These are phyloP conservation scores for Pica pica DNA, from an alignment of 2,113 vertebrate species.

Conservation along the genomic window DNA sequence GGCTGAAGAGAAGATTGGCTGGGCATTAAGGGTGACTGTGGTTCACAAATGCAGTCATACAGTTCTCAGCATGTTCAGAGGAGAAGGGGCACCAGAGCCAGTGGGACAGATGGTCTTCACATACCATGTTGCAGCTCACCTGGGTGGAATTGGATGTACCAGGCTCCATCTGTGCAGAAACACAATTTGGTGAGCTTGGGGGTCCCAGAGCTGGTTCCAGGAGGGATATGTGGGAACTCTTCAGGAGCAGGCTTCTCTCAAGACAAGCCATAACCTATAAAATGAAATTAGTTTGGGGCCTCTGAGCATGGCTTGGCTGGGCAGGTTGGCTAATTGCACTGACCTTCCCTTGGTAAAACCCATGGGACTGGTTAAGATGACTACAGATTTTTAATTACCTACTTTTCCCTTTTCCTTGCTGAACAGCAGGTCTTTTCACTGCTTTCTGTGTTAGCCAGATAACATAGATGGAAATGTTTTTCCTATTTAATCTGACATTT, in stretches of 20 bases:
- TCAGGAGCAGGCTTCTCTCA: not conserved
- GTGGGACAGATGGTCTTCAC: not conserved
- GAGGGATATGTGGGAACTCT: not conserved
- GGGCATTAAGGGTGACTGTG: not conserved
- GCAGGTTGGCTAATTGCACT: not conserved
- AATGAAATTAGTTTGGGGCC: not conserved
- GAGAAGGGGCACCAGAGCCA: not conserved
- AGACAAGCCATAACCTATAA: not conserved
- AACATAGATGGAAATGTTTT: not conserved
- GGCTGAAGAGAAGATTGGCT: not conserved
- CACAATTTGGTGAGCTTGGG: not conserved
- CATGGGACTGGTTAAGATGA: not conserved
- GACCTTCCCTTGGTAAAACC: not conserved
- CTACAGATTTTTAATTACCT: not conserved
- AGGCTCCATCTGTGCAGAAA: not conserved
- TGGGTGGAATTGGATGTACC: not conserved
- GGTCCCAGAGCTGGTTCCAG: not conserved
- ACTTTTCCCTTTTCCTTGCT: not conserved
- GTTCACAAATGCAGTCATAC: accelerated
- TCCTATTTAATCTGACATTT: not conserved
- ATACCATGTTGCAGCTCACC: accelerated
- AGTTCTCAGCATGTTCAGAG: accelerated
- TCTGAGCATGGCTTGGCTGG: not conserved
- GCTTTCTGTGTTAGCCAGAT: not conserved
- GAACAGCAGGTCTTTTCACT: not conserved